A percentile compares a stretch with the other conserved stretches of the same genome.
These are phyloP conservation scores for Erithacus rubecula DNA, from an alignment of 2,797 vertebrate genomes.

Conservation along the genomic window DNA sequence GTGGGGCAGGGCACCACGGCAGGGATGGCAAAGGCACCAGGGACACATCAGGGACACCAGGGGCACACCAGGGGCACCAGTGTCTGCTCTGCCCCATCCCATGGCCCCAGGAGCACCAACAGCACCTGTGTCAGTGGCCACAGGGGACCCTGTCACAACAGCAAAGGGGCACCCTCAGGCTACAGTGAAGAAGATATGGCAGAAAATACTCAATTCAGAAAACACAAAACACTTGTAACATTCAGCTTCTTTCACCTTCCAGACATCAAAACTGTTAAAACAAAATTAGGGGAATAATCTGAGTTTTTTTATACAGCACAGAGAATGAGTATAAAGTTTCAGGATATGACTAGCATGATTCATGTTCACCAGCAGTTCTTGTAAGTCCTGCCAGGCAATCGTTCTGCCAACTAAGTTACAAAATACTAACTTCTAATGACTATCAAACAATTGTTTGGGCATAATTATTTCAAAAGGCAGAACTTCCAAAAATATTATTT, in stretches of 20 bases:
- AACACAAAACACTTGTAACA: background rate
- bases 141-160: background rate
- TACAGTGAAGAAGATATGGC: rapidly evolving
- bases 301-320: background rate
- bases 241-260: background rate
- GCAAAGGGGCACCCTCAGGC: background rate
- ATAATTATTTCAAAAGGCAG: background rate
- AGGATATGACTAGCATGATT: background rate
- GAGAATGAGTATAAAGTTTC: background rate
- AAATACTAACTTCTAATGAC: background rate
- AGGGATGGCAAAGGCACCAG: background rate
- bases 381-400: background rate
- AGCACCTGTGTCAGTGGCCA: background rate
- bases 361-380: background rate
- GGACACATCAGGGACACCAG: background rate
- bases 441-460: background rate
- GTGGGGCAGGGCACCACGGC: rapidly evolving
- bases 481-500: background rate
- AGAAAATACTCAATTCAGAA: background rate
- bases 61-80: background rate
- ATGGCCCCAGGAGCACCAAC: background rate
- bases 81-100: rapidly evolving
- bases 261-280: background rate
- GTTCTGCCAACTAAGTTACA: background rate
- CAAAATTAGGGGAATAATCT: background rate